phyloP scores from a whole-genome alignment of 2,113 vertebrate species.

The Sinocyclocheilus anshuiensis region DNA sequence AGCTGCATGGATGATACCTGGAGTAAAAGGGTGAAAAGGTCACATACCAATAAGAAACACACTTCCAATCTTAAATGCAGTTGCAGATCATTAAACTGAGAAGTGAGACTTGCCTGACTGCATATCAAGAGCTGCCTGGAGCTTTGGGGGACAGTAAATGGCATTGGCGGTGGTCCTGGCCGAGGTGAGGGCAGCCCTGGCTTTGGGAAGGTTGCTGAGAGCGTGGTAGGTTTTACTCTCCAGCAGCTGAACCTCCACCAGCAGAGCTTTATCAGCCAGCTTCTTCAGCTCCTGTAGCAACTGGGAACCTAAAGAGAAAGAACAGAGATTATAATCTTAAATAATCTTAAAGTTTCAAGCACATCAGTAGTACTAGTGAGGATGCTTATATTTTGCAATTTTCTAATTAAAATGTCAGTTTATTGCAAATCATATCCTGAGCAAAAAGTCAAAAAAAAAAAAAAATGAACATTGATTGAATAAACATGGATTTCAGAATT shows the following conservation, averaged over 20 bases:
- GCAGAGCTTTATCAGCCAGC: constrained; percentile 79
- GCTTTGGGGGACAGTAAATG: constrained; percentile 98
- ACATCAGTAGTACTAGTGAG: not conserved
- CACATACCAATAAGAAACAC: not conserved
- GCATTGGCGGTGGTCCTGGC: constrained; percentile 90
- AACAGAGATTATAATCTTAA: too few species aligned
- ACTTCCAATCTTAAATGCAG: not conserved
- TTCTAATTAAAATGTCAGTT: not conserved
- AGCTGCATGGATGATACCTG: constrained; percentile 97
- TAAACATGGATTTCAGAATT: not conserved
- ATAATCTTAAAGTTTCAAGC: not conserved
- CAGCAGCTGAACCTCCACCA: too few species aligned
- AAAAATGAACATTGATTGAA: too few species aligned
- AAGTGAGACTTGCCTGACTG: constrained; percentile 87
- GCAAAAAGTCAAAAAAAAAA: not conserved
- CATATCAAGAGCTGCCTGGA: constrained; percentile 98
- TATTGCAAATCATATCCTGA: not conserved
- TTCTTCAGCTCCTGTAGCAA: constrained; percentile 95
- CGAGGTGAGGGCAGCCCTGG: too few species aligned
- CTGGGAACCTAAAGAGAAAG: constrained; percentile 82
- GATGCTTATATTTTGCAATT: not conserved
- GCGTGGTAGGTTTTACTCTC: too few species aligned
- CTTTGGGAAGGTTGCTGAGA: too few species aligned
- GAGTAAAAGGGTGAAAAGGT: not conserved
- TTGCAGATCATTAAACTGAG: not conserved